Percentiles rank a stretch among this genome's conserved stretches.
Conservation (phyloP, 2,797 vertebrate genomes). For the Cynopterus sphinx region DNA sequence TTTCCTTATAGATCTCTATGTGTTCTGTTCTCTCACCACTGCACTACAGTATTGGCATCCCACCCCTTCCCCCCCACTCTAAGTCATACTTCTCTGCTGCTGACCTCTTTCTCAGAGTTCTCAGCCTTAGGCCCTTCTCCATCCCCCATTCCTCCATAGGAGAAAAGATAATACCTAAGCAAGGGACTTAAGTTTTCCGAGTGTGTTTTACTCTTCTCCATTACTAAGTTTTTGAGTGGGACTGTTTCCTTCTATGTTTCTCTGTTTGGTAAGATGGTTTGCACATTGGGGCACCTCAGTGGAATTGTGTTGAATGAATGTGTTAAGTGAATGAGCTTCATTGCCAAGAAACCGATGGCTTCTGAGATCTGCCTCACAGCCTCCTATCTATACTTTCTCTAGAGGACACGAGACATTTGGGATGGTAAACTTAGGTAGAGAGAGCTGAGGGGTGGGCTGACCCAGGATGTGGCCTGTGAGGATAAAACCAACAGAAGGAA, state of each 20-base stretch:
- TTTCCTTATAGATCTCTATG: neutral
- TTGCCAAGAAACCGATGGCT: conserved; percentile 47
- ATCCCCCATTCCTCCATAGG: neutral
- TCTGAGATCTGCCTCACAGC: conserved; percentile 30
- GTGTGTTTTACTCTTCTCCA: neutral
- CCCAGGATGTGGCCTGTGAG: neutral
- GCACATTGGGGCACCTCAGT: conserved; percentile 44
- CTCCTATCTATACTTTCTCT: conserved; percentile 29
- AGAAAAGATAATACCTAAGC: neutral
- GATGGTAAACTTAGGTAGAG: neutral
- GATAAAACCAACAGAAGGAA: neutral
- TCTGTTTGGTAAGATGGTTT: conserved; percentile 38
- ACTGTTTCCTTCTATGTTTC: neutral
- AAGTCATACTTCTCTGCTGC: neutral
- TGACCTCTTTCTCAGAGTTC: neutral
- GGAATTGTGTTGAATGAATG: conserved; percentile 54
- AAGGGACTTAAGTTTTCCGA: neutral
- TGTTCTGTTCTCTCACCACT: neutral
- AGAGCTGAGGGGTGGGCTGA: neutral
- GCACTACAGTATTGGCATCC: neutral
- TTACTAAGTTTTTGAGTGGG: conserved; percentile 18
- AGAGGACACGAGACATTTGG: neutral
- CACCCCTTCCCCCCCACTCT: neutral
- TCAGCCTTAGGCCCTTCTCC: neutral
- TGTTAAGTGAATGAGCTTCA: conserved; percentile 52